Evolutionary conservation across 1,140 invertebrate genomes (phyloP).

Genomic region (Trissolcus basalis): DNA sequence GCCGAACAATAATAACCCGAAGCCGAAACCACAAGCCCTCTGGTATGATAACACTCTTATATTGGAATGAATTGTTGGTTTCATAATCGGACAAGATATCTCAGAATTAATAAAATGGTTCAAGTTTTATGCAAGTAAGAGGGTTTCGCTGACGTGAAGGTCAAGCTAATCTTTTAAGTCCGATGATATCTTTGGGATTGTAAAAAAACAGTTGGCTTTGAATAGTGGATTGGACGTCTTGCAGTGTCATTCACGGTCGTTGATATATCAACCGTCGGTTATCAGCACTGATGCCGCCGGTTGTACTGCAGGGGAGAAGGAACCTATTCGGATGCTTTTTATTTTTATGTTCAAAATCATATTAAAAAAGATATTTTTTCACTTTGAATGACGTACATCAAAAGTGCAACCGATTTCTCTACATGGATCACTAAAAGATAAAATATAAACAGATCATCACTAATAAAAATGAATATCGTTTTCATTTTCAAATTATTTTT

Average conservation of each 20-base stretch:
- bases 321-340: too few species aligned
- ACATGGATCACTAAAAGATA: too few species aligned
- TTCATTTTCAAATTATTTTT: too few species aligned
- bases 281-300: too few species aligned
- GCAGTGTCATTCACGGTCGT: slow-evolving; percentile 20
- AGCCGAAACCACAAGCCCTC: slow-evolving; percentile 10
- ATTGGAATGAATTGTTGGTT: slow-evolving; percentile 30
- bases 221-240: slow-evolving; percentile 27
- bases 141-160: slow-evolving; percentile 33
- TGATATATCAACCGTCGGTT: too few species aligned
- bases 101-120: slow-evolving; percentile 41
- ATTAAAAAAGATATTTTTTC: too few species aligned
- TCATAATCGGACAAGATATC: slow-evolving; percentile 25
- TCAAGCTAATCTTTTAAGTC: slow-evolving; percentile 38
- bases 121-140: slow-evolving; percentile 45
- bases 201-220: slow-evolving; percentile 31
- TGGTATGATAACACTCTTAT: slow-evolving; percentile 28
- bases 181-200: slow-evolving; percentile 32
- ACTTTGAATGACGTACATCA: too few species aligned
- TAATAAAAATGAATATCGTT: too few species aligned
- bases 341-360: too few species aligned
- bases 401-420: too few species aligned
- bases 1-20: background rate
- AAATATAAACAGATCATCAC: too few species aligned
- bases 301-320: too few species aligned